Conservation (phyloP, 2,113 vertebrate species). For the Argyrosomus japonicus region DNA sequence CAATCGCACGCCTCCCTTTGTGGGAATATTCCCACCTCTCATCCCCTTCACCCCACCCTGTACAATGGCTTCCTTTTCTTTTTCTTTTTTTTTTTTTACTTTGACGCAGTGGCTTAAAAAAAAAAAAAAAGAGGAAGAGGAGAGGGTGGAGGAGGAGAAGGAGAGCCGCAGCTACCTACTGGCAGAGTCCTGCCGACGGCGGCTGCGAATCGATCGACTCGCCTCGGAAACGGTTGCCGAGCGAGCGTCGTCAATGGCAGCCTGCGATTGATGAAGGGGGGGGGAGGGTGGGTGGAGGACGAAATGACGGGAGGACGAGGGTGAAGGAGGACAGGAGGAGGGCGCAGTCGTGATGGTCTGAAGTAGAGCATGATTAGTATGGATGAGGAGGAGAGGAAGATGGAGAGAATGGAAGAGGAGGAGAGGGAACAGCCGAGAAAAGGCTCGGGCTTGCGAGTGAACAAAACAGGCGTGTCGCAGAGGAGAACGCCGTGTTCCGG, state of each 20-base stretch:
- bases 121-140: constrained; percentile 29
- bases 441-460: not conserved
- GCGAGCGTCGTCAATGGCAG: constrained; percentile 65
- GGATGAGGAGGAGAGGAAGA: constrained; percentile 63
- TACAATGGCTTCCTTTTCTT: constrained; percentile 62
- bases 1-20: constrained; percentile 74
- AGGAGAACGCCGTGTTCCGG: constrained; percentile 45
- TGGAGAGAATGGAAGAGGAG: constrained; percentile 22
- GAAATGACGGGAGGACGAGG: constrained; percentile 40
- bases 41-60: constrained; percentile 73
- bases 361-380: constrained; percentile 71
- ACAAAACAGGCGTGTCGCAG: constrained; percentile 52
- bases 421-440: constrained; percentile 23
- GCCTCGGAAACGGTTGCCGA: constrained; percentile 57
- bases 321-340: constrained; percentile 35
- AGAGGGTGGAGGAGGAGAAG: constrained; percentile 51
- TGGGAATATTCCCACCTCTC: constrained; percentile 67
- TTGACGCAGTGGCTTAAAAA: constrained; percentile 75
- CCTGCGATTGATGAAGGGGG: constrained; percentile 52
- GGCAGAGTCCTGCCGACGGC: constrained; percentile 57
- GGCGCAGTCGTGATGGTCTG: constrained; percentile 58
- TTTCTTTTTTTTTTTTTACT: constrained; percentile 72
- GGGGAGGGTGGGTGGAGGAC: constrained; percentile 46
- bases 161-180: constrained; percentile 42
- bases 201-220: constrained; percentile 66